A percentile compares a stretch with the other conserved stretches of the same genome.
Conservation (phyloP, 2,888 invertebrate genomes). For the Hirtodrosophila confusa region DNA sequence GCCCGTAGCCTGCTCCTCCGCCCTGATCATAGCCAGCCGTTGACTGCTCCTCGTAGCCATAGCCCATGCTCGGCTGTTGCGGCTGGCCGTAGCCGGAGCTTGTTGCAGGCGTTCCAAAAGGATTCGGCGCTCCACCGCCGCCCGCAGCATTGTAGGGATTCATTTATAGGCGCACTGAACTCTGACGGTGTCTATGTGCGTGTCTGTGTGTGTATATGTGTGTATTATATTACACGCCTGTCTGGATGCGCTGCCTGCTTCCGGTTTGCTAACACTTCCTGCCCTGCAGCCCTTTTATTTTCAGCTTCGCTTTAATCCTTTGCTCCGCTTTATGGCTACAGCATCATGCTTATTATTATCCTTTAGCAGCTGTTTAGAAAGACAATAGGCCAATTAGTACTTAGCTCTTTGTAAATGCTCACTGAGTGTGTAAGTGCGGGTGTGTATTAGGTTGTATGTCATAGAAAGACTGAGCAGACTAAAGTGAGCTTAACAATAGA, state of each 20-base stretch:
- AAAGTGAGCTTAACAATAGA: background rate
- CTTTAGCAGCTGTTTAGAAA: conserved; percentile 45
- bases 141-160: conserved; percentile 63
- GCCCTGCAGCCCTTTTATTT: conserved; percentile 32
- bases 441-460: conserved; percentile 1
- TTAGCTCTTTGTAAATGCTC: conserved; percentile 19
- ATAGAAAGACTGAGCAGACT: background rate
- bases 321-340: conserved; percentile 29
- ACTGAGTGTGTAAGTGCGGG: background rate
- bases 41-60: conserved; percentile 77
- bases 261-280: conserved; percentile 23
- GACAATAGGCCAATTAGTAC: conserved; percentile 45
- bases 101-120: conserved; percentile 74
- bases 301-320: conserved; percentile 33
- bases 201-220: conserved; percentile 16
- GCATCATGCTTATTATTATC: conserved; percentile 43
- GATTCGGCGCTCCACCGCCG: conserved; percentile 71
- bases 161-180: conserved; percentile 50
- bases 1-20: conserved; percentile 62
- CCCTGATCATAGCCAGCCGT: conserved; percentile 71
- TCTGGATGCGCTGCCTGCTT: conserved; percentile 10
- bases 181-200: conserved; percentile 12
- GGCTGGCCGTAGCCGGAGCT: conserved; percentile 70
- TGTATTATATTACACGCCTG: conserved; percentile 3
- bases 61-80: conserved; percentile 67